Conservation (phyloP, 2,888 invertebrate species). For the Carabus problematicus region DNA sequence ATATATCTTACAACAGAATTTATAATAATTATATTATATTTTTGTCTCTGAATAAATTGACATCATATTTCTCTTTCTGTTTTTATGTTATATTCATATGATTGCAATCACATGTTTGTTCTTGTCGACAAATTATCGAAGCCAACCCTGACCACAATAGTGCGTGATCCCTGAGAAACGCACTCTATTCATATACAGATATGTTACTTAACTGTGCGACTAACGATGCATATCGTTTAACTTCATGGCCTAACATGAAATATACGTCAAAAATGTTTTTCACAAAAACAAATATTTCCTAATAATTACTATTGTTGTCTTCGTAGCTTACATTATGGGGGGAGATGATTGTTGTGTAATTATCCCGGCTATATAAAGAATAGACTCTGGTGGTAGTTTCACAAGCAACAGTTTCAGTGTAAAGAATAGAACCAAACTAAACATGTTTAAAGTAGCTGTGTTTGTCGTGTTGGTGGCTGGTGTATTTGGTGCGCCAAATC, state of each 20-base stretch:
- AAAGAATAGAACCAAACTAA: conserved; percentile 4
- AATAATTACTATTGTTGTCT: conserved; percentile 36
- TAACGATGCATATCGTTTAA: conserved; percentile 33
- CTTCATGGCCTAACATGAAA: conserved; percentile 39
- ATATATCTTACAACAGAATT: no score
- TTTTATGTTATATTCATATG: no score
- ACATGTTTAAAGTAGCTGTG: conserved; percentile 33
- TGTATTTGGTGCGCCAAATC: conserved; percentile 18
- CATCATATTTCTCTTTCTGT: no score
- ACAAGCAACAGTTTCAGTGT: conserved; percentile 24
- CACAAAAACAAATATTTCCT: conserved; percentile 33
- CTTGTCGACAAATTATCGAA: background rate
- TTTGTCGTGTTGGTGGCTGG: conserved; percentile 16
- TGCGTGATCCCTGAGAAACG: conserved; percentile 20
- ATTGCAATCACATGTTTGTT: background rate
- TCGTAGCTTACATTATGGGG: conserved; percentile 17
- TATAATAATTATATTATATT: no score
- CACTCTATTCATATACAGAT: conserved; percentile 19
- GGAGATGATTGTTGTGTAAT: conserved; percentile 29
- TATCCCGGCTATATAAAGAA: conserved; percentile 10
- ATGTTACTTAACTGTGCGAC: conserved; percentile 17
- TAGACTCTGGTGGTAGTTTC: conserved; percentile 7
- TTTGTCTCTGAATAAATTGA: no score
- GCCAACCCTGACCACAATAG: conserved; percentile 30
- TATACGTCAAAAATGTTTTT: conserved; percentile 26